Evolutionary conservation across 2,797 vertebrate genomes (phyloP), one percentile per base, ranked within the genome.

Genomic region (Falco biarmicus): DNA sequence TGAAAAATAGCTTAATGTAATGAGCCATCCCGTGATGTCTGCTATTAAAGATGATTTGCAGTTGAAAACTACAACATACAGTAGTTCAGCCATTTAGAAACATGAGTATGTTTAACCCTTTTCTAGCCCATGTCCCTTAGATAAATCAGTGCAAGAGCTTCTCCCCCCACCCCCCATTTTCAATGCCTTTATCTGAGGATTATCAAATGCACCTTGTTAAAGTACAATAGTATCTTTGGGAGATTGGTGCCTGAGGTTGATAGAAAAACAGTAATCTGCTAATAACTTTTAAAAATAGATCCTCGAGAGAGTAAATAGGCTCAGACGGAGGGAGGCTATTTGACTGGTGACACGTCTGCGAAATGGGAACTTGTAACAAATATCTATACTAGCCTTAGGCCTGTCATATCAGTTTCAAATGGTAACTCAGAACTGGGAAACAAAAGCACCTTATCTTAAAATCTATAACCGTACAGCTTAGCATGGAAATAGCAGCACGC

Each of bases 41-140:
- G 98, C 98, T 98, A 99, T 99, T 99, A 98, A 98, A 99, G 98
- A 99, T 99, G 98, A 99, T 99, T 99, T 99, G 98, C 98, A 95
- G 98, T 97, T 98, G 98, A 98, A 98, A 98, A 98, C 98, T 98
- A 98, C 98, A 98, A 98, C 98, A 98, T 98, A 98, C 97, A 98
- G 97, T 97, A 98, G 97, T 98, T 98, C 98, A 98, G 97, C 97
- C 98, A 97, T 98, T 98, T 98, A 98, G 98, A 98, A 97, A 97
- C 96, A 51, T 1, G 87, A 90, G 93, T 82, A 56, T 87, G 1
- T 96, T 98, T 98, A 98, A 98, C 98, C 96, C 97, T 97, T 98
- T 93, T 93, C 41, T 97, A 94, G 86, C 94, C 91, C 21, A 1
- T 11, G 75, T 63, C 89, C 84, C 79, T 87, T 34, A 4, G 61